Conservation (phyloP, 1,140 invertebrate species). For the Druon quercuslanigerum region DNA sequence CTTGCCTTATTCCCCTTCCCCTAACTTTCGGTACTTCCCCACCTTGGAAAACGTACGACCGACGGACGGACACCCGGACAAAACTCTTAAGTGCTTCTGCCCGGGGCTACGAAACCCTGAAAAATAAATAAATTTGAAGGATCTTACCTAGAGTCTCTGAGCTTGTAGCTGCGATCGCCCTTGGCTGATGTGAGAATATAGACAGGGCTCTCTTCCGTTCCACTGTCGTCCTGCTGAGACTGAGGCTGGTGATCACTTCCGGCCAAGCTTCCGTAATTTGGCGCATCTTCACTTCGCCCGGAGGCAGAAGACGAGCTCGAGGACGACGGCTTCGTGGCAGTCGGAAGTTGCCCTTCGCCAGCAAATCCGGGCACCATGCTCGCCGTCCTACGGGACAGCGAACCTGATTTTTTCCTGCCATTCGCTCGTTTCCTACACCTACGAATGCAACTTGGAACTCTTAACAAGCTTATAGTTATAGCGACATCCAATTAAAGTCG, state of each 20-base stretch:
- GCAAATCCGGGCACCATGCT: conserved; percentile 68
- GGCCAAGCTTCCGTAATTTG: conserved; percentile 66
- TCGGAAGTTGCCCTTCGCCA: conserved; percentile 59
- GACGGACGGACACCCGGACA: no score
- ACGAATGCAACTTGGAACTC: conserved; percentile 66
- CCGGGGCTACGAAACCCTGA: no score
- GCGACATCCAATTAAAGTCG: conserved; percentile 25
- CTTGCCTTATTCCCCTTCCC: no score
- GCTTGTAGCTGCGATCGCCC: conserved; percentile 72
- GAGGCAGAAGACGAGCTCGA: conserved; percentile 73
- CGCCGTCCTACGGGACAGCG: conserved; percentile 70
- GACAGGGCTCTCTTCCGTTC: conserved; percentile 71
- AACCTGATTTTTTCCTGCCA: conserved; percentile 73
- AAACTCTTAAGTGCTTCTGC: no score
- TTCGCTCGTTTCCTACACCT: conserved; percentile 72
- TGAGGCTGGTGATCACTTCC: conserved; percentile 71
- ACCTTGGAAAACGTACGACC: no score
- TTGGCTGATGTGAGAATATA: conserved; percentile 74
- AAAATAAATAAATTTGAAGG: no score
- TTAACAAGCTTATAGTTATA: conserved; percentile 52
- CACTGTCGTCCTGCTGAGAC: conserved; percentile 72
- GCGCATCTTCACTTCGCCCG: conserved; percentile 69
- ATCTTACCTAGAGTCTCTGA: conserved; percentile 69
- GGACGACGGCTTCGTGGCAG: conserved; percentile 64
- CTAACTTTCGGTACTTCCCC: no score